Base-by-base conservation (phyloP, 2,888 invertebrate genomes). In the Bombylius major region DNA sequence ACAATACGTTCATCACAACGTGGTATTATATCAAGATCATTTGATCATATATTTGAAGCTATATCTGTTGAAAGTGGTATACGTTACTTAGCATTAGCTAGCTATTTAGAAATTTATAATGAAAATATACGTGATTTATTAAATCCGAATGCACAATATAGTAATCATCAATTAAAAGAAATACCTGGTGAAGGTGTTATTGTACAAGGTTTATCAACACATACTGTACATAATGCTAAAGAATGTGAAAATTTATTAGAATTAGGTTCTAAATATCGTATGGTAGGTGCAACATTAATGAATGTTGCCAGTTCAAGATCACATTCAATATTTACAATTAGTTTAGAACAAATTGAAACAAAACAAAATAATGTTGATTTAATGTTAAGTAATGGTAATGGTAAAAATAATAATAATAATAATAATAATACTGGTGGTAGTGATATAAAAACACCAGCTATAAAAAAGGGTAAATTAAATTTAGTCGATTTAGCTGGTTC, bases 31-130 rank as follows among this genome's bases (percentile, higher is more conserved):
- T 86, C 87, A 7, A 78, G 86, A 50, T 83, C 90, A 1, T 87
- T 93, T 70, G 91, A 93, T 67, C 93, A 93, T 67, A 82, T 93
- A 56, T 93, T 94, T 73, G 90, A 91, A 70, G 85, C 87, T 0
- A 89, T 88, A 45, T 81, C 87, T 4, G 84, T 87, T 1, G 81
- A 87, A 1, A 81, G 81, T 54, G 80, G 78, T 54, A 78, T 79
- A 9, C 87, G 88, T 67, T 93, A 82, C 70, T 76, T 73, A 46
- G 73, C 68, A 3, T 54, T 73, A 11, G 68, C 70, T 5, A 72
- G 70, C 5, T 97, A 95, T 70, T 79, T 96, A 68, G 96, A 97
- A 77, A 87, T 95, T 51, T 95, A 95, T 76, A 95, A 95, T 72
- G 95, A 95, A 75, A 90, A 87, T 75, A 93, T 95, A 60, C 80